These are phyloP conservation scores for Nycteola revayana DNA, from an alignment of 2,888 invertebrate species.

Conservation along the genomic window DNA sequence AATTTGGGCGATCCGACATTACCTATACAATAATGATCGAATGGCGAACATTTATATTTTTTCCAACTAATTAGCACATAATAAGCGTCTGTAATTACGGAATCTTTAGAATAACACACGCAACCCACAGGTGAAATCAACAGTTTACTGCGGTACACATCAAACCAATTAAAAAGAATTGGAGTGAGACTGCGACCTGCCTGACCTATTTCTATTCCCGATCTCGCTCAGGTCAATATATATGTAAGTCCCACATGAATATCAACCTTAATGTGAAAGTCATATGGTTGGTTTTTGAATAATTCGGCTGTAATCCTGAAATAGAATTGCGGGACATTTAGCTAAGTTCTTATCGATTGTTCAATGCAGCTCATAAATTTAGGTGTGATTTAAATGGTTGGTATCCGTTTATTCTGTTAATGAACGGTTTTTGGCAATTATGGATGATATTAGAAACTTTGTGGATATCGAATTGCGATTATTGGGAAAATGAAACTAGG, in stretches of 20 bases:
- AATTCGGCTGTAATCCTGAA: slow-evolving; percentile 35
- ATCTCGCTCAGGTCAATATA: slow-evolving; percentile 55
- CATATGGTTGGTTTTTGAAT: slow-evolving; percentile 23
- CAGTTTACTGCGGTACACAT: slow-evolving; percentile 21
- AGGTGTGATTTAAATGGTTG: slow-evolving; percentile 20
- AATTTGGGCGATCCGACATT: too few species aligned
- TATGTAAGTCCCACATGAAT: slow-evolving; percentile 17
- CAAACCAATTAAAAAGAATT: slow-evolving; percentile 58
- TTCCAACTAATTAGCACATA: too few species aligned
- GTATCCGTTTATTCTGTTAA: not conserved
- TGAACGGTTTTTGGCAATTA: not conserved
- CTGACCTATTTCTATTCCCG: slow-evolving; percentile 67
- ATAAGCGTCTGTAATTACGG: too few species aligned
- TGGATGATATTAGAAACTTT: too few species aligned
- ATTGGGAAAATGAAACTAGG: too few species aligned
- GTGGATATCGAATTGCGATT: too few species aligned
- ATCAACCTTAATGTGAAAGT: slow-evolving; percentile 16
- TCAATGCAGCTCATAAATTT: slow-evolving; percentile 36
- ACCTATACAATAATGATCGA: too few species aligned
- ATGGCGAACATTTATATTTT: too few species aligned
- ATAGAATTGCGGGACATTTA: slow-evolving; percentile 62
- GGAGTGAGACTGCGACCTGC: slow-evolving; percentile 55
- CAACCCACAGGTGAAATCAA: slow-evolving; percentile 37
- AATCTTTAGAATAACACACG: too few species aligned
- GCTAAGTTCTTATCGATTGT: slow-evolving; percentile 54